Evolutionary conservation across 2,888 invertebrate genomes (phyloP).

Genomic region (Notodonta ziczac): DNA sequence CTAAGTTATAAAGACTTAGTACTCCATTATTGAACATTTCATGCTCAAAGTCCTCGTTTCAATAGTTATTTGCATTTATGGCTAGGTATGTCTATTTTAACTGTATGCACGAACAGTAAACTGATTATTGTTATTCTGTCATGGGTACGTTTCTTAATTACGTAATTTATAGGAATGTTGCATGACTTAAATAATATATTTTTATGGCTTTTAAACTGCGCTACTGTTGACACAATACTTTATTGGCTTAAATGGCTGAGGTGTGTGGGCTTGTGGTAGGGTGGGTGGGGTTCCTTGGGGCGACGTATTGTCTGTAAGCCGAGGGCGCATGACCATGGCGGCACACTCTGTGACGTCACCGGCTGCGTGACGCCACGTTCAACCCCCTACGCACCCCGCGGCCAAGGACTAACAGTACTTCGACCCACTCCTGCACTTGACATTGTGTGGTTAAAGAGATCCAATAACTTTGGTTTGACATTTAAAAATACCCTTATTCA

Average conservation of each 20-base stretch:
- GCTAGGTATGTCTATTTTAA: no score
- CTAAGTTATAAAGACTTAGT: not conserved
- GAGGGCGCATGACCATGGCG: slow-evolving; percentile 50
- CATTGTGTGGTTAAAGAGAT: slow-evolving; percentile 52
- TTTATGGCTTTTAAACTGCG: not conserved
- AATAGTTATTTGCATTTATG: no score
- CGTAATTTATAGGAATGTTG: not conserved
- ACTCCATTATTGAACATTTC: no score
- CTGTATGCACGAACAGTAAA: no score
- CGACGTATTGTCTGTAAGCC: slow-evolving; percentile 53
- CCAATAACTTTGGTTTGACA: no score
- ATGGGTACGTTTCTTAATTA: not conserved
- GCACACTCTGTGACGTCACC: slow-evolving; percentile 64
- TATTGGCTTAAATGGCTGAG: not conserved
- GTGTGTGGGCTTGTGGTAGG: slow-evolving; percentile 6
- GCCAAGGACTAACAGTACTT: slow-evolving; percentile 57
- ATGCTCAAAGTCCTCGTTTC: no score
- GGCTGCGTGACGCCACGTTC: slow-evolving; percentile 56
- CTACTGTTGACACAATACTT: not conserved
- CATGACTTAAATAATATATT: not conserved
- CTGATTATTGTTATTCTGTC: not conserved
- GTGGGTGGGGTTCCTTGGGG: slow-evolving; percentile 28
- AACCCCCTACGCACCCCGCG: slow-evolving; percentile 58
- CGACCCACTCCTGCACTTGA: slow-evolving; percentile 66
- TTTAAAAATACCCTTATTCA: no score